phyloP scores from a whole-genome alignment of 2,888 invertebrate species.

The Strigamia maritima region DNA sequence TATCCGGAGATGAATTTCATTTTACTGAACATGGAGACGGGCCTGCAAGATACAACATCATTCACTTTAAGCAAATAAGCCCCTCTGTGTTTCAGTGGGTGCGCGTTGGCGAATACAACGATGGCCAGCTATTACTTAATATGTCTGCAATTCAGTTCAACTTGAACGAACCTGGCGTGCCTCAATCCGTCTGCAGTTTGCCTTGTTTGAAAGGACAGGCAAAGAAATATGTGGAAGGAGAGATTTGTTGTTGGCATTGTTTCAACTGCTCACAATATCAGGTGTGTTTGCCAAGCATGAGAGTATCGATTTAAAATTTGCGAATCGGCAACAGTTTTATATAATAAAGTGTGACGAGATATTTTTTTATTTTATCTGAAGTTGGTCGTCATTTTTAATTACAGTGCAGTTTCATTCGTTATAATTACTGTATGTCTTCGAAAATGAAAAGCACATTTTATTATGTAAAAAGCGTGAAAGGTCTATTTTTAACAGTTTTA shows the following conservation, averaged over 20 bases:
- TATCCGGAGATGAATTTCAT: slow-evolving; percentile 82
- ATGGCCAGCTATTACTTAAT: slow-evolving; percentile 74
- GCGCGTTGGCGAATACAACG: slow-evolving; percentile 79
- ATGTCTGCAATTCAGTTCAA: slow-evolving; percentile 81
- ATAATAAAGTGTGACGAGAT: too few relatives aligned
- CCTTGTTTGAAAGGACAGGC: slow-evolving; percentile 86
- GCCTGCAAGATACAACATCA: slow-evolving; percentile 90
- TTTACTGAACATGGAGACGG: slow-evolving; percentile 90
- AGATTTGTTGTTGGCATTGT: slow-evolving; percentile 93
- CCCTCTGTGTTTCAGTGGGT: slow-evolving; percentile 77
- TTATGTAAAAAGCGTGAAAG: too few relatives aligned
- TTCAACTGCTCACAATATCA: slow-evolving; percentile 84
- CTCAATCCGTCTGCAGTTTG: slow-evolving; percentile 84
- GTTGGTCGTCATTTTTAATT: too few relatives aligned
- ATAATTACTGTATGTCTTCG: too few relatives aligned
- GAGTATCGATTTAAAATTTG: not conserved
- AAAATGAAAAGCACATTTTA: too few relatives aligned
- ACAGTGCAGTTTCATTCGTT: too few relatives aligned
- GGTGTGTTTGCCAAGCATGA: slow-evolving; percentile 55
- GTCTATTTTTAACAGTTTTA: too few relatives aligned
- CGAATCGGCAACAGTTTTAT: not conserved
- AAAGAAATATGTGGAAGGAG: slow-evolving; percentile 86
- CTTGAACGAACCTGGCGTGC: slow-evolving; percentile 71
- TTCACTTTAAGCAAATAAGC: slow-evolving; percentile 83
- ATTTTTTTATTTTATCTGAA: too few relatives aligned